Evolutionary conservation across 2,113 vertebrate genomes (phyloP), one percentile per base, ranked within the genome.

Genomic region (Peromyscus californicus): DNA sequence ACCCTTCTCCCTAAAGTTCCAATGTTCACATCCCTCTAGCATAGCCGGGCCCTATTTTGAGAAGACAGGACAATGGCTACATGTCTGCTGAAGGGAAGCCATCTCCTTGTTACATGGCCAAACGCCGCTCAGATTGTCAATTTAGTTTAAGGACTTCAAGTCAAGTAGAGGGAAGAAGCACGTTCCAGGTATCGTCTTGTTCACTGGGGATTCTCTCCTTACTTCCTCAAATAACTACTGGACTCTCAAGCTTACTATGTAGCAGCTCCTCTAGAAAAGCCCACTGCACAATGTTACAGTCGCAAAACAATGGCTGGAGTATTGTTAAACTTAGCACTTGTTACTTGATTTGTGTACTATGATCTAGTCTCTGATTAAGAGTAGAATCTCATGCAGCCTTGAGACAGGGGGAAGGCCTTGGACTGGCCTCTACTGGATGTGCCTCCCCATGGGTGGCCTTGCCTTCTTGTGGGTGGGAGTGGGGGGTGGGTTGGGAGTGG

Each of bases 261-360:
- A 85, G 21, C 31, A 90, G 1, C 22, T 85, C 17, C 82, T 89
- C 78, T 1, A 74, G 51, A 17, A 91, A 72, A 83, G 45, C 75
- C 89, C 42, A 48, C 57, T 74, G n/a, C 36, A 82, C 85, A 78
- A 36, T 76, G 26, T 3, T 48, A 63, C 65, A 59, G 61, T 4
- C 63, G 51, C n/a, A 89, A 89, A 42, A 17, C 36, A 91, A 85
- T 39, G 17, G 2, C 19, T 1, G 7, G 4, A 1, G n/a, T 21
- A 87, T 36, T 89, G 54, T 89, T 90, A 80, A 92, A 74, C 91
- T 97, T 94, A 59, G 33, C 95, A 31, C 59, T 92, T 22, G 65
- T 36, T 26, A 21, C 4, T 91, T 96, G 65, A 48, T 70, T 78
- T 91, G n/a, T 17, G 70, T 89, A 89, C 12, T 12, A 16, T 92